These are phyloP conservation scores for Botia kubotai DNA, from an alignment of 2,797 vertebrate species.

Conservation along the genomic window DNA sequence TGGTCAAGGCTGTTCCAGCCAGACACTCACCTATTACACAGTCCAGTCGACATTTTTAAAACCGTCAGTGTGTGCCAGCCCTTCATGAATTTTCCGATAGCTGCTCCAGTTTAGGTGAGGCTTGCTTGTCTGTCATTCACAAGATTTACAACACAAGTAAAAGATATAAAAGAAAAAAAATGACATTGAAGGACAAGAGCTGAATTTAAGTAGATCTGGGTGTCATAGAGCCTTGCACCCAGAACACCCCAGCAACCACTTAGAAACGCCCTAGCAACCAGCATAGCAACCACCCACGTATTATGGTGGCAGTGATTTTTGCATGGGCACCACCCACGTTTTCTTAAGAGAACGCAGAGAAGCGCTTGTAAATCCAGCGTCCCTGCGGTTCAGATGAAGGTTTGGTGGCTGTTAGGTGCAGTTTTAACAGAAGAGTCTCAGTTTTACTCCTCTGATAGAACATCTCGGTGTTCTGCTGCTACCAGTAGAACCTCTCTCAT, in stretches of 20 bases:
- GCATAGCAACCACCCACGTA: neutral
- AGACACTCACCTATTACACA: constrained; percentile 72
- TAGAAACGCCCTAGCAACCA: neutral
- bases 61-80: constrained; percentile 68
- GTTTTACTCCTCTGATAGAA: constrained; percentile 48
- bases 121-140: neutral
- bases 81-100: constrained; percentile 72
- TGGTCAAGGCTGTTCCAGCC: constrained; percentile 64
- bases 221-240: neutral
- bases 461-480: constrained; percentile 33
- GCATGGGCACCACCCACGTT: neutral
- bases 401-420: neutral
- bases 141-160: too few relatives aligned
- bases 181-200: neutral
- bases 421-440: constrained; percentile 57
- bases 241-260: neutral
- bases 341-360: neutral
- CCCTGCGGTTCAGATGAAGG: constrained; percentile 66
- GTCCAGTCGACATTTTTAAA: constrained; percentile 65
- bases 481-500: constrained; percentile 29
- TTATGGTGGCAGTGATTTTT: neutral
- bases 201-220: neutral
- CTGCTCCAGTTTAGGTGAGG: constrained; percentile 24
- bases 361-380: constrained; percentile 29
- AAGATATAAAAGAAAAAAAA: neutral